Base-by-base conservation (phyloP, 2,113 vertebrate genomes). In the Stigmatopora argus region DNA sequence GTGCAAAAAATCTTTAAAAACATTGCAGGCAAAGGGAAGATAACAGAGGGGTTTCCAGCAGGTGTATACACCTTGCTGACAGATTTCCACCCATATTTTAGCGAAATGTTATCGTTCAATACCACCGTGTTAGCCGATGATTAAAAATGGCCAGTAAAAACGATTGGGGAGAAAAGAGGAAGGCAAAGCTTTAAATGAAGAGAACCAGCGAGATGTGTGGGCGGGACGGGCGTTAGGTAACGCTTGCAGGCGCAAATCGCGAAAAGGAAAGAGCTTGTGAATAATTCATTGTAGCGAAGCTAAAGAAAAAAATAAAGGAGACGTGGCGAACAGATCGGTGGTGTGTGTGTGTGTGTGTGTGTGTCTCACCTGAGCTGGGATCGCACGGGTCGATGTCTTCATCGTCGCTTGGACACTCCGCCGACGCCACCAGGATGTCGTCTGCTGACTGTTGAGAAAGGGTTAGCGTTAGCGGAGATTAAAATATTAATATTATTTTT, bases 301-400 rank as follows among this genome's bases (percentile, higher is more conserved):
- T 65, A 67, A 70, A 15, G 44, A 13, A 38, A 15, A 5, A 46
- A 66, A 64, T 31, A 13, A 18, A 56, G 26, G 69, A 70, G 5
- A 41, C 19, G 41, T 35, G 18, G 7, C 12, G 47, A 34, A 23
- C 9, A 55, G 17, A 17, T n/a, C 3, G 49, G 45, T 56, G 51
- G 38, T 11, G 10, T 35, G 8, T 58, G 35, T 56, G 44, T 57
- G 10, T 21, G 23, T 53, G 14, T 23, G 45, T 41, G 23, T 4
- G 31, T 85, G 10, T 90, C 92, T 94, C 91, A 96, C 94, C 94
- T 94, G 95, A 97, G 89, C 95, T 96, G 69, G 94, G 93, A 92
- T 97, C 95, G 90, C 95, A 97, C 70, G 94, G 95, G 90, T 96
- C 95, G 65, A 96, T 95, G 85, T 97, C 95, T 90, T 97, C 95